phyloP scores from a whole-genome alignment of 2,888 invertebrate genomes.

The Coelinius sp. region DNA sequence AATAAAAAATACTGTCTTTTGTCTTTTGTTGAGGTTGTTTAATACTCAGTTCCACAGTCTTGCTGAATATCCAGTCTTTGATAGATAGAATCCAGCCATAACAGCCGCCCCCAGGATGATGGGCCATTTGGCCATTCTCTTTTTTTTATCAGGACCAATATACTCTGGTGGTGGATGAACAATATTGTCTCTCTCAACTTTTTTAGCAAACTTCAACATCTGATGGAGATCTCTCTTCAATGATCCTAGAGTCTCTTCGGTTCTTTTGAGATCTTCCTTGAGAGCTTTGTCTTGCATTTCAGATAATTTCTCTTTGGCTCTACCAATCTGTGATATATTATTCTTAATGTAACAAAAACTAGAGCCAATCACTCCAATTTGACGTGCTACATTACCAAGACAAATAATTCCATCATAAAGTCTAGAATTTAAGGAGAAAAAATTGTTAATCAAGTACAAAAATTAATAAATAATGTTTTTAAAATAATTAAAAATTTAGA shows the following conservation, averaged over 20 bases:
- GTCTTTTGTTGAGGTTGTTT: neutral
- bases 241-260: slow-evolving; percentile 45
- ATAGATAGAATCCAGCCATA: slow-evolving; percentile 56
- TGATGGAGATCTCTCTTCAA: slow-evolving; percentile 53
- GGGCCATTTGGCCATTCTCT: slow-evolving; percentile 50
- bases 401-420: slow-evolving; percentile 73
- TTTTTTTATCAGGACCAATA: slow-evolving; percentile 49
- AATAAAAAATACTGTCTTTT: slow-evolving; percentile 28
- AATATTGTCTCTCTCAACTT: slow-evolving; percentile 52
- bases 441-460: slow-evolving; percentile 65
- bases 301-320: slow-evolving; percentile 38
- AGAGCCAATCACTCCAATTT: slow-evolving; percentile 75
- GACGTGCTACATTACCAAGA: slow-evolving; percentile 74
- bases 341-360: slow-evolving; percentile 73
- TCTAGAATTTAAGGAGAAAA: slow-evolving; percentile 71
- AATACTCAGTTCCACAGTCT: slow-evolving; percentile 51
- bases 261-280: slow-evolving; percentile 50
- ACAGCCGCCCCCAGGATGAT: slow-evolving; percentile 52
- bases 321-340: slow-evolving; percentile 45
- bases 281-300: slow-evolving; percentile 46
- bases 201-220: slow-evolving; percentile 50
- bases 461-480: neutral
- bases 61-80: slow-evolving; percentile 51
- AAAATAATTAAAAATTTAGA: slow-evolving; percentile 1
- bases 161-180: slow-evolving; percentile 54